Evolutionary conservation across 1,140 invertebrate species (phyloP).

Genomic region (Drosophila lacertosa): DNA sequence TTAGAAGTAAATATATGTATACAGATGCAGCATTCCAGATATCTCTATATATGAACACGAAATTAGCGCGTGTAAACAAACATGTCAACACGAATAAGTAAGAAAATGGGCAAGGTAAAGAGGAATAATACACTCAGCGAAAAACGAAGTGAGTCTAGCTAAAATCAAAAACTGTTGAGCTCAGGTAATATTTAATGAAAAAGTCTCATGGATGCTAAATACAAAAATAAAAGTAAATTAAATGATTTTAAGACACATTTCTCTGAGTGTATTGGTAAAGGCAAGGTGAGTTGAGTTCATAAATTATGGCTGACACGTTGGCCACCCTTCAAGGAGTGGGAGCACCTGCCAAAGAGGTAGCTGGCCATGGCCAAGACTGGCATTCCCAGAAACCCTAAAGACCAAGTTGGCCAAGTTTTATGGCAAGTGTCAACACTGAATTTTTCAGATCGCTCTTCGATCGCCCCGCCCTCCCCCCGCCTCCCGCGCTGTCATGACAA

Average conservation of each 20-base stretch:
- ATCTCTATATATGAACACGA: constrained; percentile 33
- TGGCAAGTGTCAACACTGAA: constrained; percentile 78
- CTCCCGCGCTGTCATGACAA: constrained; percentile 42
- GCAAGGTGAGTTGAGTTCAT: constrained; percentile 12
- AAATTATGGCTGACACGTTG: constrained; percentile 38
- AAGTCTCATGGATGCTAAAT: no score
- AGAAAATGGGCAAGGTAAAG: constrained; percentile 17
- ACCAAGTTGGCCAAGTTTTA: constrained; percentile 55
- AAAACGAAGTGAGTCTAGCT: no score
- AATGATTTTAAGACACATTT: no score
- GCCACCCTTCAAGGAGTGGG: constrained; percentile 33
- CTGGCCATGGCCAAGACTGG: neutral
- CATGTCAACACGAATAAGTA: constrained; percentile 66
- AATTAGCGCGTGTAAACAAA: constrained; percentile 80
- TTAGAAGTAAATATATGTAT: constrained; percentile 28
- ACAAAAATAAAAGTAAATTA: no score
- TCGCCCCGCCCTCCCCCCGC: neutral
- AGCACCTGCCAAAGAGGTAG: constrained; percentile 46
- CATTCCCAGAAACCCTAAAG: constrained; percentile 42
- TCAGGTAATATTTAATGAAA: no score
- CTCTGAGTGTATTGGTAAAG: neutral
- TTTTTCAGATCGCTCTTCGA: constrained; percentile 50
- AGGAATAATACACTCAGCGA: neutral
- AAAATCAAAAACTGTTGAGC: no score
- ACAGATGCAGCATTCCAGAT: constrained; percentile 32